These are phyloP conservation scores for Hirudo medicinalis DNA, from an alignment of 1,140 invertebrate species.

Conservation along the genomic window DNA sequence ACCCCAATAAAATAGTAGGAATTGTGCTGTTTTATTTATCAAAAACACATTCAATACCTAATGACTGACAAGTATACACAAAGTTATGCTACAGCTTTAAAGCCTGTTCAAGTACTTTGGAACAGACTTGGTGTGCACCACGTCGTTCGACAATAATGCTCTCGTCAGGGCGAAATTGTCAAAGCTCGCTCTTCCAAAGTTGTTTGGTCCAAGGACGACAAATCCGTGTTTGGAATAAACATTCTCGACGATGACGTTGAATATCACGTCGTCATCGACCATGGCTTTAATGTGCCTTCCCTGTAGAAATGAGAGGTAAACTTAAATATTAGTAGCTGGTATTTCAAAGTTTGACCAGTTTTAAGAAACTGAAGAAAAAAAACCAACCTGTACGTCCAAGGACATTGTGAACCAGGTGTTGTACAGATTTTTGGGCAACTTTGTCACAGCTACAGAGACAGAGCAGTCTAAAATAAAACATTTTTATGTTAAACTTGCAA, in stretches of 20 bases:
- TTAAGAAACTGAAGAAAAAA: background rate
- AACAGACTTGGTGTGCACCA: too few relatives aligned
- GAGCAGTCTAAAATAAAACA: too few relatives aligned
- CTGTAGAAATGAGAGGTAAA: background rate
- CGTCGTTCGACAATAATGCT: background rate
- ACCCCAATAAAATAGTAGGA: too few relatives aligned
- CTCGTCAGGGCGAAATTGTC: conserved; percentile 5
- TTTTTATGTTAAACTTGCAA: too few relatives aligned
- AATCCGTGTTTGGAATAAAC: background rate
- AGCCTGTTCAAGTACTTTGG: too few relatives aligned
- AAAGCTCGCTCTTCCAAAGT: conserved; percentile 3
- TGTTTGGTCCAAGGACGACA: conserved; percentile 7
- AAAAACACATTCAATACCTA: too few relatives aligned
- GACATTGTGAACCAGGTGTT: conserved; percentile 15
- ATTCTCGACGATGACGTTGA: background rate
- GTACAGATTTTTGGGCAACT: background rate
- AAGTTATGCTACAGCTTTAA: too few relatives aligned
- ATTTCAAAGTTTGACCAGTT: background rate
- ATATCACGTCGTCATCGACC: conserved; percentile 9
- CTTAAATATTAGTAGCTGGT: background rate
- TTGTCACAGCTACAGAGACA: too few relatives aligned
- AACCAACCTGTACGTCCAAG: conserved; percentile 12
- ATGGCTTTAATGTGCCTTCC: background rate
- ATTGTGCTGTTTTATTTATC: too few relatives aligned
- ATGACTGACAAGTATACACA: too few relatives aligned